Evolutionary conservation across 2,113 vertebrate species (phyloP).

Genomic region (Prietella phreatophila): DNA sequence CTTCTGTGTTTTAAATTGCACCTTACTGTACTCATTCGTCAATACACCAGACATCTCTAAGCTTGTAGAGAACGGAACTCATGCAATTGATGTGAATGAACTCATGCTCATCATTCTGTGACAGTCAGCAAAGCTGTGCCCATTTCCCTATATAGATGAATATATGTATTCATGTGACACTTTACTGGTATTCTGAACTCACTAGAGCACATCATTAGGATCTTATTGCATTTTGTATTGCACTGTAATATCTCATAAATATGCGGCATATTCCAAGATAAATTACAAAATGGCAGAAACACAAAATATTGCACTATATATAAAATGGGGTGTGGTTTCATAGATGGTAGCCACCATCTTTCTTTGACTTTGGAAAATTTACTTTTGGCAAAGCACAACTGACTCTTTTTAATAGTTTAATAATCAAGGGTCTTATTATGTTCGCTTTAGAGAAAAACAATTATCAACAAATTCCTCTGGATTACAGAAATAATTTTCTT

Average conservation of each 20-base stretch:
- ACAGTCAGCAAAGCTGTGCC: neutral
- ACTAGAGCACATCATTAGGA: neutral
- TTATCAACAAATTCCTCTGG: neutral
- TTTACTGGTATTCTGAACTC: neutral
- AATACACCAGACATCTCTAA: neutral
- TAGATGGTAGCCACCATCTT: neutral
- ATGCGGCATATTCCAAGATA: neutral
- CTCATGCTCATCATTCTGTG: neutral
- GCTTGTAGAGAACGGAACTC: neutral
- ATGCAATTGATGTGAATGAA: neutral
- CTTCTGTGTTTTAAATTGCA: neutral
- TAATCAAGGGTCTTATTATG: neutral
- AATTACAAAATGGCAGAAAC: neutral
- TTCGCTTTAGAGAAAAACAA: neutral
- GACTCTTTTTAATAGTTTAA: neutral
- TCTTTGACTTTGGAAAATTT: slow-evolving; percentile 21
- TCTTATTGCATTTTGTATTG: neutral
- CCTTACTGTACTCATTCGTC: neutral
- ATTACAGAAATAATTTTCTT: neutral
- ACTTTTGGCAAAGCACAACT: neutral
- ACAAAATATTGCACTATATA: neutral
- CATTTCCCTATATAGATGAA: neutral
- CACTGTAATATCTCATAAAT: neutral
- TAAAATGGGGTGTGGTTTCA: neutral
- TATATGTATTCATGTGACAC: too few relatives aligned